Conservation (phyloP, 2,113 vertebrate genomes). For the Telmatochromis brachygnathus region DNA sequence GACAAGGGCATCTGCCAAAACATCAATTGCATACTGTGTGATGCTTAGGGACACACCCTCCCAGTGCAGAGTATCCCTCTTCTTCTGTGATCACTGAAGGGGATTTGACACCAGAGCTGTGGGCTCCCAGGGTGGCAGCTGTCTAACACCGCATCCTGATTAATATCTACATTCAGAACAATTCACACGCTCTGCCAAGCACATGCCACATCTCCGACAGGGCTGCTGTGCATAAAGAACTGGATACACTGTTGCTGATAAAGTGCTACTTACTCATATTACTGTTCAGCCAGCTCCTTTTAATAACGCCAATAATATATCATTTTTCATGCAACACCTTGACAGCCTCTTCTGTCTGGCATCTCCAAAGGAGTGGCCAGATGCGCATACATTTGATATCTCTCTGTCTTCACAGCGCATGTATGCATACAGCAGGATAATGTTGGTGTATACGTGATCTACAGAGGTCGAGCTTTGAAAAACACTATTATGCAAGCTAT, state of each 20-base stretch:
- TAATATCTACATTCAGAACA: slow-evolving; percentile 63
- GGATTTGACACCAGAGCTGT: slow-evolving; percentile 64
- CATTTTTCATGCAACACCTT: not conserved
- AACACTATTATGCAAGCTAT: slow-evolving; percentile 9
- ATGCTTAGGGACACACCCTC: slow-evolving; percentile 39
- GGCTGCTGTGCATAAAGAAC: slow-evolving; percentile 11
- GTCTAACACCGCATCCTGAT: slow-evolving; percentile 65
- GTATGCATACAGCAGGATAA: not conserved
- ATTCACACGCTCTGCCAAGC: slow-evolving; percentile 47
- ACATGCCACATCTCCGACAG: not conserved
- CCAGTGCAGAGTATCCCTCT: slow-evolving; percentile 47
- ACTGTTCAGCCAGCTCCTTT: slow-evolving; percentile 12
- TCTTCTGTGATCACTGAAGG: slow-evolving; percentile 44
- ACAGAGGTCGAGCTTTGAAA: slow-evolving; percentile 12
- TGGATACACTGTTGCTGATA: slow-evolving; percentile 32
- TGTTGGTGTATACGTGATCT: slow-evolving; percentile 28
- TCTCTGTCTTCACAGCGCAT: not conserved
- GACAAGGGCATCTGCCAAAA: slow-evolving; percentile 65
- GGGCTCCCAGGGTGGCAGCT: slow-evolving; percentile 53
- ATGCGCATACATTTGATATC: not conserved
- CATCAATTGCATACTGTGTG: slow-evolving; percentile 30
- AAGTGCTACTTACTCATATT: slow-evolving; percentile 45
- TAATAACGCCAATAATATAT: slow-evolving; percentile 20
- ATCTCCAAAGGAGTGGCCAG: not conserved
- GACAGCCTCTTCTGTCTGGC: not conserved